phyloP scores from a whole-genome alignment of 1,140 invertebrate species.

The Ylistrum balloti region DNA sequence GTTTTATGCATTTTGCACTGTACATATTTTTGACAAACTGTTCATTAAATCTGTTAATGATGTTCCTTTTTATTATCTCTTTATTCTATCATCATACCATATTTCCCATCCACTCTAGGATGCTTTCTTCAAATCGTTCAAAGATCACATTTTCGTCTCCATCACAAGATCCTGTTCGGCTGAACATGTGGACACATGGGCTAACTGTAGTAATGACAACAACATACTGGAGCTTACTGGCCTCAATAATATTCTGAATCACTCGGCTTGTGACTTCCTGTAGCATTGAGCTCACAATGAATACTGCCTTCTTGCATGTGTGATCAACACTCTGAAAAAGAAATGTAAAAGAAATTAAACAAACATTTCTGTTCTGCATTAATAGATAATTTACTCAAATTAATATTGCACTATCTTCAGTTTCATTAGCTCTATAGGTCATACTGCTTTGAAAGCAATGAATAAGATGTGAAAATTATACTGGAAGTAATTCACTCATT shows the following conservation, averaged over 20 bases:
- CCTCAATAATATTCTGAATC: constrained; percentile 84
- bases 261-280: constrained; percentile 83
- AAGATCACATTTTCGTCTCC: constrained; percentile 78
- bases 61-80: too few species aligned
- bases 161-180: constrained; percentile 59
- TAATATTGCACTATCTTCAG: too few species aligned
- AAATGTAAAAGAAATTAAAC: constrained; percentile 17
- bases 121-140: constrained; percentile 82
- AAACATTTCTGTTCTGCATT: too few species aligned
- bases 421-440: too few species aligned
- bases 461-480: too few species aligned
- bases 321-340: constrained; percentile 66
- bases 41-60: too few species aligned
- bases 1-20: too few species aligned
- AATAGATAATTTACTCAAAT: too few species aligned
- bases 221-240: constrained; percentile 84
- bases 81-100: constrained; percentile 79
- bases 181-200: constrained; percentile 79
- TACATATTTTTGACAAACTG: too few species aligned
- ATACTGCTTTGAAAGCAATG: too few species aligned
- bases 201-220: constrained; percentile 84
- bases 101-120: constrained; percentile 84
- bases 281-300: constrained; percentile 84
- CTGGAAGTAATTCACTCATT: too few species aligned
- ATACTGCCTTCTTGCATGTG: constrained; percentile 84